Conservation (phyloP, 2,113 vertebrate species). For the Orcinus orca region DNA sequence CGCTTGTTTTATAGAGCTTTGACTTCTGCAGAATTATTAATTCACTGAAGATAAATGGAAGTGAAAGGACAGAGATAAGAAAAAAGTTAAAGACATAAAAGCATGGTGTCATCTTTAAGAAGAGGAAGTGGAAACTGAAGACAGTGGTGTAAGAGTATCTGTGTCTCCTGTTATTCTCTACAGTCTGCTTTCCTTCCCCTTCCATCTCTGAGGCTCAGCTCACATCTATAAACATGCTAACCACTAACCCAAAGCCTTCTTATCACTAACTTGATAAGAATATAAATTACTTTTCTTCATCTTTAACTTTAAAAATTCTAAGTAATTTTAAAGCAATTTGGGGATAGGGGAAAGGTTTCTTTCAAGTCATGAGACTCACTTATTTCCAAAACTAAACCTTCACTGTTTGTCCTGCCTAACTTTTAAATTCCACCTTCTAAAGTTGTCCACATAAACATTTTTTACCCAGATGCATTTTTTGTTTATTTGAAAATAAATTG, state of each 20-base stretch:
- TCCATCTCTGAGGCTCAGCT: neutral
- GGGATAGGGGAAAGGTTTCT: neutral
- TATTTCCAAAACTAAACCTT: neutral
- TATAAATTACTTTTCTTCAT: neutral
- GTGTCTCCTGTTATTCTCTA: neutral
- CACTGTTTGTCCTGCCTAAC: neutral
- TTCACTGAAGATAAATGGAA: neutral
- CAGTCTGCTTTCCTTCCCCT: neutral
- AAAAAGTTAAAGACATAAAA: neutral
- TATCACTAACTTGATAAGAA: neutral
- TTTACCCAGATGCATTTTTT: neutral
- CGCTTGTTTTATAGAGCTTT: neutral
- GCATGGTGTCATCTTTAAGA: neutral
- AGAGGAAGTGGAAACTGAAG: neutral
- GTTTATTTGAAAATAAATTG: neutral
- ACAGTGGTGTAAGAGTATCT: too few species aligned
- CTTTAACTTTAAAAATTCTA: neutral
- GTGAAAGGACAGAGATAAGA: neutral
- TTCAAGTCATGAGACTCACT: neutral
- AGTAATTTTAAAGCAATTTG: conserved; percentile 14
- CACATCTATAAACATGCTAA: neutral
- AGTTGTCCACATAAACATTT: neutral
- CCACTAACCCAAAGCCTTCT: neutral
- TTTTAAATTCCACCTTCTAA: neutral
- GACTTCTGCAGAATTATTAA: neutral